Conservation (phyloP, 2,797 vertebrate species). For the Vespertilio murinus region DNA sequence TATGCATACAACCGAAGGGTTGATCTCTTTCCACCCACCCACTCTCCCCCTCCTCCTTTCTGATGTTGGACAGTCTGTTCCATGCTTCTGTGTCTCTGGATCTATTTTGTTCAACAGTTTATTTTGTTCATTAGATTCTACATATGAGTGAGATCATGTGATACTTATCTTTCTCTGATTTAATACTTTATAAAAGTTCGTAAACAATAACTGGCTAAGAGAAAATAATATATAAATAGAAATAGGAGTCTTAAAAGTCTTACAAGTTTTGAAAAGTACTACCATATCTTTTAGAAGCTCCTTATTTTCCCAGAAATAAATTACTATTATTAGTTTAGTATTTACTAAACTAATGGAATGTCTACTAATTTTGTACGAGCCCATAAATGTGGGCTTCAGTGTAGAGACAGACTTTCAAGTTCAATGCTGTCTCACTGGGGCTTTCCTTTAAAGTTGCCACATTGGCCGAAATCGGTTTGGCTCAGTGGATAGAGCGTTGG, state of each 20-base stretch:
- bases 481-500: too few relatives aligned
- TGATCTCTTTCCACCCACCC: too few relatives aligned
- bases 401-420: not conserved
- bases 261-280: constrained; percentile 46
- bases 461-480: too few relatives aligned
- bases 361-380: not conserved
- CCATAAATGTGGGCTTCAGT: not conserved
- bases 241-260: constrained; percentile 21
- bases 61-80: too few relatives aligned
- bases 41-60: too few relatives aligned
- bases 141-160: too few relatives aligned
- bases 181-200: constrained; percentile 57
- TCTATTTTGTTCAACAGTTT: too few relatives aligned
- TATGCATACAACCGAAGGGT: too few relatives aligned
- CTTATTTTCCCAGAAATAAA: not conserved
- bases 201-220: constrained; percentile 65
- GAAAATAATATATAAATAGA: constrained; percentile 59
- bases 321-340: not conserved
- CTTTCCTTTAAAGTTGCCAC: not conserved
- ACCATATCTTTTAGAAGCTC: not conserved
- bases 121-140: too few relatives aligned
- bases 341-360: not conserved
- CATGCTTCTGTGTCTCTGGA: too few relatives aligned
- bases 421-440: not conserved
- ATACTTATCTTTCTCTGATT: not conserved